Evolutionary conservation across 2,797 vertebrate species (phyloP).

Genomic region (Lithobates sylvaticus): DNA sequence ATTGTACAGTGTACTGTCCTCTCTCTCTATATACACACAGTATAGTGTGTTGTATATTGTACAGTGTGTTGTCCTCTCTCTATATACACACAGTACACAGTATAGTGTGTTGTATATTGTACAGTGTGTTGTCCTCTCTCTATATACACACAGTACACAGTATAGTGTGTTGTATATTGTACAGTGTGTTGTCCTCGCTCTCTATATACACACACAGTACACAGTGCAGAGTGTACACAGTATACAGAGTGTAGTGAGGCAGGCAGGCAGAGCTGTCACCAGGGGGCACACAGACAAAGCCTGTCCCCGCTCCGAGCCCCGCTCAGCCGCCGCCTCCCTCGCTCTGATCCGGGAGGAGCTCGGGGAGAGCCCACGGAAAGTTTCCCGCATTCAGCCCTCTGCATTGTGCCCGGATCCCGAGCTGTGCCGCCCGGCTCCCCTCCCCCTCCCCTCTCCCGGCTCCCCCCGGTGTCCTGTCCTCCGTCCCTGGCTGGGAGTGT

Average conservation of each 20-base stretch:
- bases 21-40: too few relatives aligned
- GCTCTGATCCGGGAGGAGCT: conserved; percentile 47
- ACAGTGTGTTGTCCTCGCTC: neutral
- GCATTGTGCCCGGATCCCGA: conserved; percentile 54
- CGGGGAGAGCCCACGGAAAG: conserved; percentile 36
- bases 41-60: neutral
- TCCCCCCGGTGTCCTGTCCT: conserved; percentile 58
- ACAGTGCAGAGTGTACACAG: too few relatives aligned
- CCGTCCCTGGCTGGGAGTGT: conserved; percentile 73
- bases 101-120: neutral
- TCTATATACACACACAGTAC: too few relatives aligned
- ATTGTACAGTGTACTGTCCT: too few relatives aligned
- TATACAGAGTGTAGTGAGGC: neutral
- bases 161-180: neutral
- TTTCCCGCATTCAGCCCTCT: conserved; percentile 32
- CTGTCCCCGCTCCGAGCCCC: conserved; percentile 47
- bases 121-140: too few relatives aligned
- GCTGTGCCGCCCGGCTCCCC: neutral
- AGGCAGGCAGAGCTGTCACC: conserved; percentile 23
- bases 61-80: too few relatives aligned
- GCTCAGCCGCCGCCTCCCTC: conserved; percentile 49
- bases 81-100: too few relatives aligned
- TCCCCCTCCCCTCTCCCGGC: conserved; percentile 4
- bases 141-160: neutral
- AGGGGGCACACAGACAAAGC: conserved; percentile 51